These are phyloP conservation scores for Cotesia vestalis DNA, from an alignment of 1,140 invertebrate genomes.

Conservation along the genomic window DNA sequence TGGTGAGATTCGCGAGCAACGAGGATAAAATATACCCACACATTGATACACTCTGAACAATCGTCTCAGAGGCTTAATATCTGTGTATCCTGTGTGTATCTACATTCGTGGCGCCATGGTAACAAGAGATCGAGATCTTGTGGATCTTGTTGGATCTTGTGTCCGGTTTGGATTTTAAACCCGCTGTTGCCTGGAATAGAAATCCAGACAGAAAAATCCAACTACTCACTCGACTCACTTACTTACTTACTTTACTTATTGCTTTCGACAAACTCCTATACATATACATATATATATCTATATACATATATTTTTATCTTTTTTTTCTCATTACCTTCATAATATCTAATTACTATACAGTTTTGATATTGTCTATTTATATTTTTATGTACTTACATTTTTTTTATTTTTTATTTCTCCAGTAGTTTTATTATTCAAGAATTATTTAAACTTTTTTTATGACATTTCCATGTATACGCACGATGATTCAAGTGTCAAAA, in stretches of 20 bases:
- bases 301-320: not conserved
- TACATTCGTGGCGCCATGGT: constrained; percentile 28
- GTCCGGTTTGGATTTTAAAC: constrained; percentile 18
- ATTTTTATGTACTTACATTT: not conserved
- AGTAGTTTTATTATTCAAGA: too few relatives aligned
- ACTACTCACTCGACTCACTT: not conserved
- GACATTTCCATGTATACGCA: too few relatives aligned
- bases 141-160: constrained; percentile 19
- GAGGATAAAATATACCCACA: not conserved
- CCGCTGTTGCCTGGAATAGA: constrained; percentile 29
- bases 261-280: not conserved
- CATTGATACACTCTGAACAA: not conserved
- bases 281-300: not conserved
- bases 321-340: not conserved
- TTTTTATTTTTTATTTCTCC: too few relatives aligned
- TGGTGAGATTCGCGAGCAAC: too few relatives aligned
- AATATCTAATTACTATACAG: not conserved
- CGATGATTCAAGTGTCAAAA: too few relatives aligned
- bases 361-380: too few relatives aligned
- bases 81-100: constrained; percentile 7
- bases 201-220: constrained; percentile 25
- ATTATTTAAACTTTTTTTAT: too few relatives aligned
- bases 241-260: not conserved
- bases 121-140: constrained; percentile 26
- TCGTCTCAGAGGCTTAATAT: not conserved